phyloP scores from a whole-genome alignment of 2,797 vertebrate species.

The Hydrocynus forskahlii region DNA sequence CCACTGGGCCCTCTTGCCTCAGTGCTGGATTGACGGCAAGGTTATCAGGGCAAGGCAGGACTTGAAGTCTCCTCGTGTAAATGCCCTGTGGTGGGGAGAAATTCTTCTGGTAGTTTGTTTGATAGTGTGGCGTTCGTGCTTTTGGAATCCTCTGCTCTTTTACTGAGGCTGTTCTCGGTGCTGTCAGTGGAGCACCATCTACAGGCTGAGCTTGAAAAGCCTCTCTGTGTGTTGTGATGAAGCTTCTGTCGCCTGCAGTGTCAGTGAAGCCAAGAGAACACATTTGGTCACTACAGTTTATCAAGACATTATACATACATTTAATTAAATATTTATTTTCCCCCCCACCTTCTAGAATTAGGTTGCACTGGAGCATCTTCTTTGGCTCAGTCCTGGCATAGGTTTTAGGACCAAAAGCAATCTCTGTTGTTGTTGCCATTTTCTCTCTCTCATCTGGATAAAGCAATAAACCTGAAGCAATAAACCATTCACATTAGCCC shows the following conservation, averaged over 20 bases:
- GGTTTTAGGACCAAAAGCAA: constrained; percentile 67
- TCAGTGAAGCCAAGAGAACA: not conserved
- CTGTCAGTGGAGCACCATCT: constrained; percentile 44
- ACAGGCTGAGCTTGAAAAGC: constrained; percentile 57
- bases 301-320: not conserved
- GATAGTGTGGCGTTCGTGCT: constrained; percentile 43
- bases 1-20: constrained; percentile 64
- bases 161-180: constrained; percentile 47
- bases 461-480: constrained; percentile 66
- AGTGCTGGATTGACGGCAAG: constrained; percentile 77
- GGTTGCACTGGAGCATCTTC: constrained; percentile 61
- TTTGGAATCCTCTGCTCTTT: constrained; percentile 24
- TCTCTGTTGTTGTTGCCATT: constrained; percentile 73
- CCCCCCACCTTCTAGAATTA: constrained; percentile 60
- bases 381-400: constrained; percentile 49
- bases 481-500: not conserved
- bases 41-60: constrained; percentile 76
- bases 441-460: constrained; percentile 72
- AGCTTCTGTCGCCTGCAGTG: constrained; percentile 62
- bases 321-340: constrained; percentile 1
- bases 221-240: constrained; percentile 66
- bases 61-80: constrained; percentile 61
- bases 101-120: constrained; percentile 77
- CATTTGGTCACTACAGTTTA: not conserved
- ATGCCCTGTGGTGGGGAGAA: constrained; percentile 64